Evolutionary conservation across 1,140 invertebrate genomes (phyloP).

Genomic region (Drosophila kikkawai): DNA sequence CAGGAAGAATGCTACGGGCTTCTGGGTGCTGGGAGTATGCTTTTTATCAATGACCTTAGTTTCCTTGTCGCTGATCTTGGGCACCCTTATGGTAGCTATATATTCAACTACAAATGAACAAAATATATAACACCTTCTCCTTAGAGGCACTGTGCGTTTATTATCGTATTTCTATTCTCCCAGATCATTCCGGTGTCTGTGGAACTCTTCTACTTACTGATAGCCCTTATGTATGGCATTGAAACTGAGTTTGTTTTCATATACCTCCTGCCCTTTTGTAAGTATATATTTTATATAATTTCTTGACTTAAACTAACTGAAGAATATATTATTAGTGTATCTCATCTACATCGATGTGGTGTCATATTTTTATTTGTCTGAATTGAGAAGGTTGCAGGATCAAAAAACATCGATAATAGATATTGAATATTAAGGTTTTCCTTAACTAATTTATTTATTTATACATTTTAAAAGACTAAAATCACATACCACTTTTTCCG

Average conservation of each 20-base stretch:
- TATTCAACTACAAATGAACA: not conserved
- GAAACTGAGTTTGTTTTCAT: not conserved
- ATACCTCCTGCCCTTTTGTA: slow-evolving; percentile 26
- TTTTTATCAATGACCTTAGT: not conserved
- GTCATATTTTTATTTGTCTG: not conserved
- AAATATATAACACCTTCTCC: no score
- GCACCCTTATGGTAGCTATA: slow-evolving; percentile 5
- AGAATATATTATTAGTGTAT: not conserved
- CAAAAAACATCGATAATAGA: rapidly evolving
- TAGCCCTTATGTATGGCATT: slow-evolving; percentile 19
- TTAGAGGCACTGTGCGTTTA: not conserved
- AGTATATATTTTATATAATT: not conserved
- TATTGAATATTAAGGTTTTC: slow-evolving; percentile 7
- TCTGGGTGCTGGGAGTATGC: slow-evolving; percentile 14
- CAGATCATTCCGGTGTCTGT: slow-evolving; percentile 15
- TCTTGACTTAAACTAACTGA: no score
- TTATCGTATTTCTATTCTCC: slow-evolving; percentile 10
- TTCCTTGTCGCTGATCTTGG: not conserved
- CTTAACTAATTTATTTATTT: not conserved
- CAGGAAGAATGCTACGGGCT: not conserved
- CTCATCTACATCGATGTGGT: slow-evolving; percentile 34
- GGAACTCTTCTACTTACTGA: slow-evolving; percentile 9
- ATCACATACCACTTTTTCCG: slow-evolving; percentile 47
- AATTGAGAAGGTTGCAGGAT: not conserved
- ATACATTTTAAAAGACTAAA: not conserved